Evolutionary conservation across 2,113 vertebrate genomes (phyloP).

Genomic region (Silurus glanis): DNA sequence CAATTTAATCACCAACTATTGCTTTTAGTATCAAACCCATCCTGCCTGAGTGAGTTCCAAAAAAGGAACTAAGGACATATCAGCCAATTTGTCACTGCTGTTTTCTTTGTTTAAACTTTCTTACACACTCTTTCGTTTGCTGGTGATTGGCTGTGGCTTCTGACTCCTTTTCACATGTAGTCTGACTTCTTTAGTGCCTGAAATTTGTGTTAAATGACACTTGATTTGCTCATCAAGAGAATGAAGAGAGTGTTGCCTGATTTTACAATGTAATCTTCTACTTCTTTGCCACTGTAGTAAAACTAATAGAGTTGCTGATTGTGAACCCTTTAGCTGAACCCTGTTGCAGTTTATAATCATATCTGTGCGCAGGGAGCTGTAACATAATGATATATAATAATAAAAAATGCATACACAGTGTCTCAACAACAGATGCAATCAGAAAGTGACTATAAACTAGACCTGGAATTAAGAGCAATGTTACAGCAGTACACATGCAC

Average conservation of each 20-base stretch:
- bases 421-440: neutral
- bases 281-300: neutral
- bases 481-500: neutral
- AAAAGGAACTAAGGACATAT: neutral
- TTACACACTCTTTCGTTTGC: neutral
- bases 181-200: neutral
- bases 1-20: no score
- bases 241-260: neutral
- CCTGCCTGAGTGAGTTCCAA: no score
- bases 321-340: neutral
- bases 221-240: conserved; percentile 16
- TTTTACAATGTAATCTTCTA: neutral
- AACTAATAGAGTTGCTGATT: neutral
- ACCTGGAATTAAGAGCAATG: neutral
- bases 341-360: neutral
- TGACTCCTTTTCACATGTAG: neutral
- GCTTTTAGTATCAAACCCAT: no score
- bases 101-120: neutral
- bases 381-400: neutral
- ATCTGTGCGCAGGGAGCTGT: neutral
- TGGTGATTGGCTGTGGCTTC: neutral
- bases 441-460: neutral
- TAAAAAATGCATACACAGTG: no score
- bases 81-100: neutral
- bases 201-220: neutral